These are phyloP conservation scores for Galago senegalensis DNA, from an alignment of 2,797 vertebrate genomes.

Conservation along the genomic window DNA sequence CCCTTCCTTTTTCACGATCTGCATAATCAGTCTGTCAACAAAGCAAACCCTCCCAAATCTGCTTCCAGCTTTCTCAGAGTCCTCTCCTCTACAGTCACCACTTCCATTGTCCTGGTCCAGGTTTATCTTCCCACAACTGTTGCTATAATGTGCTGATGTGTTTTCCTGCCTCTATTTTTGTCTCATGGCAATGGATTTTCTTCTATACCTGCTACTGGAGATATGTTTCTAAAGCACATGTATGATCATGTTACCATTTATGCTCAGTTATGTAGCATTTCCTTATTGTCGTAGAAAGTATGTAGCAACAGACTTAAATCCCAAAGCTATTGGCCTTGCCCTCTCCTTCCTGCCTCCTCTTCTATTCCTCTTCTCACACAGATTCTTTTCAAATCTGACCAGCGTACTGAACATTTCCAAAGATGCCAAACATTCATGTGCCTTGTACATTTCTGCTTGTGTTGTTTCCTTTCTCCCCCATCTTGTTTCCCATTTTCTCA, in stretches of 20 bases:
- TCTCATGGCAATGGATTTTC: background rate
- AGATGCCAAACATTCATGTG: background rate
- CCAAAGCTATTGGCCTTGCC: background rate
- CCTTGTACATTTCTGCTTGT: background rate
- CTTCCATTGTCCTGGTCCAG: background rate
- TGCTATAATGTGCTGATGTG: background rate
- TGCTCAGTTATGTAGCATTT: conserved; percentile 26
- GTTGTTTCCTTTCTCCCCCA: background rate
- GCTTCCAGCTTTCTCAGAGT: background rate
- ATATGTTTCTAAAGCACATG: background rate
- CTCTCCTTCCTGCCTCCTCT: background rate
- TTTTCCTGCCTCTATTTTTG: background rate
- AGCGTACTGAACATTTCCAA: background rate
- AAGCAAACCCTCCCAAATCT: background rate
- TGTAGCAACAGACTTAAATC: background rate
- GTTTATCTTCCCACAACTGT: background rate
- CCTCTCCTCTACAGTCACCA: background rate
- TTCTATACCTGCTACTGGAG: background rate
- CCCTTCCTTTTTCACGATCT: background rate
- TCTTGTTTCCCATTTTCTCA: background rate
- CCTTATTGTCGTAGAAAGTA: conserved; percentile 25
- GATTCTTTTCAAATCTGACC: background rate
- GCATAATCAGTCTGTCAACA: background rate
- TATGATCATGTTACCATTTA: background rate
- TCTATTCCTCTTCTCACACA: background rate